phyloP scores from a whole-genome alignment of 2,113 vertebrate genomes.

The Syngnathus typhle region DNA sequence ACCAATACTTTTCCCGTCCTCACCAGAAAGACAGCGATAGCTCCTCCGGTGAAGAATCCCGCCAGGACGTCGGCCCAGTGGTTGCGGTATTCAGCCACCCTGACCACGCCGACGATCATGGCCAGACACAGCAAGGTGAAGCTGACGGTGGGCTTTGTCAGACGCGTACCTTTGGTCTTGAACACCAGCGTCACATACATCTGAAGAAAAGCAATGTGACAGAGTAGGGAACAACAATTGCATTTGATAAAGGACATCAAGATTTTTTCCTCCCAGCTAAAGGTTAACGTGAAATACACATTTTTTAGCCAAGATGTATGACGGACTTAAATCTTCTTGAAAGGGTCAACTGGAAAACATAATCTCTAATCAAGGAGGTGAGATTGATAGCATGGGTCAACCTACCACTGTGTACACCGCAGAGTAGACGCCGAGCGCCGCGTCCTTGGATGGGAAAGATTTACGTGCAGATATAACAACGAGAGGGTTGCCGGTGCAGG shows the following conservation, averaged over 20 bases:
- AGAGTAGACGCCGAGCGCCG: constrained; percentile 80
- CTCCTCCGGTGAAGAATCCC: constrained; percentile 79
- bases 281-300: not conserved
- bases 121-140: constrained; percentile 80
- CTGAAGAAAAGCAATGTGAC: constrained; percentile 52
- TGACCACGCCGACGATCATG: constrained; percentile 79
- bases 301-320: not conserved
- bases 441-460: constrained; percentile 87
- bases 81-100: constrained; percentile 86
- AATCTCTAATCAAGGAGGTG: not conserved
- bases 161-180: constrained; percentile 80
- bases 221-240: constrained; percentile 18
- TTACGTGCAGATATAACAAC: constrained; percentile 78
- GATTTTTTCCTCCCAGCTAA: not conserved
- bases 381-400: constrained; percentile 11
- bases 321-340: not conserved
- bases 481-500: constrained; percentile 80
- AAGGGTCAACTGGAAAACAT: constrained; percentile 7
- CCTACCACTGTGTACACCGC: constrained; percentile 83
- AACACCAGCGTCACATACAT: constrained; percentile 88
- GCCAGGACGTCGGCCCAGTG: constrained; percentile 87
- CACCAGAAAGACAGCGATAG: constrained; percentile 85
- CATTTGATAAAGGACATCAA: not conserved
- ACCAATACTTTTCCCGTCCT: constrained; percentile 38
- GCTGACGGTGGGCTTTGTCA: constrained; percentile 84